Conservation (phyloP, 2,888 invertebrate genomes). For the Hyalella azteca region DNA sequence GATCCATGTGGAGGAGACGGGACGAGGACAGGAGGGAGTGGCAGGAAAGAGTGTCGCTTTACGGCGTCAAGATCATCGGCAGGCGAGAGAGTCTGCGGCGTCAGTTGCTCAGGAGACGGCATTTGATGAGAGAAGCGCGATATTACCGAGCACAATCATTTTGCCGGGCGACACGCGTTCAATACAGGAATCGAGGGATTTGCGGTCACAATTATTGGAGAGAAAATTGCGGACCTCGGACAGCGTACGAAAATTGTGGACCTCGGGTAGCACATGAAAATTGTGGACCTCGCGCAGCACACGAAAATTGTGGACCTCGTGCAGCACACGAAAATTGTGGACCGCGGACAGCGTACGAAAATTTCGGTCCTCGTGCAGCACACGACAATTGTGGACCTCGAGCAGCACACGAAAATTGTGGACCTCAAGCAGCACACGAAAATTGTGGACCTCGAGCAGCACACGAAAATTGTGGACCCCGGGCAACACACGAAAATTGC, state of each 20-base stretch:
- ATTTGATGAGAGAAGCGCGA: not conserved
- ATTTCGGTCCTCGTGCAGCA: too few relatives aligned
- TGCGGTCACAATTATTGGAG: not conserved
- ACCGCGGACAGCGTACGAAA: too few relatives aligned
- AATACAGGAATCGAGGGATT: not conserved
- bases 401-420: too few relatives aligned
- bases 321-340: too few relatives aligned
- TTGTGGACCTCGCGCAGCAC: not conserved
- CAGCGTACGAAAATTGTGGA: not conserved
- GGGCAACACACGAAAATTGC: too few relatives aligned
- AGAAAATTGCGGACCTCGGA: not conserved
- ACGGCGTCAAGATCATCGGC: not conserved
- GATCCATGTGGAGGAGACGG: not conserved
- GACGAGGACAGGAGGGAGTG: not conserved
- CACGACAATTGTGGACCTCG: too few relatives aligned
- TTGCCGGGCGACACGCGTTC: not conserved
- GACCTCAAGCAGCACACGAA: too few relatives aligned
- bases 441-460: too few relatives aligned
- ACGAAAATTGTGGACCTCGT: too few relatives aligned
- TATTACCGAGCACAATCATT: not conserved
- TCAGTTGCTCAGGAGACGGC: not conserved
- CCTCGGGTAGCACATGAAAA: not conserved
- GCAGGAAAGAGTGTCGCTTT: not conserved
- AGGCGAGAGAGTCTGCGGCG: not conserved
- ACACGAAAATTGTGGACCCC: too few relatives aligned